Conservation (phyloP, 1,140 invertebrate species). For the Oncopeltus fasciatus region DNA sequence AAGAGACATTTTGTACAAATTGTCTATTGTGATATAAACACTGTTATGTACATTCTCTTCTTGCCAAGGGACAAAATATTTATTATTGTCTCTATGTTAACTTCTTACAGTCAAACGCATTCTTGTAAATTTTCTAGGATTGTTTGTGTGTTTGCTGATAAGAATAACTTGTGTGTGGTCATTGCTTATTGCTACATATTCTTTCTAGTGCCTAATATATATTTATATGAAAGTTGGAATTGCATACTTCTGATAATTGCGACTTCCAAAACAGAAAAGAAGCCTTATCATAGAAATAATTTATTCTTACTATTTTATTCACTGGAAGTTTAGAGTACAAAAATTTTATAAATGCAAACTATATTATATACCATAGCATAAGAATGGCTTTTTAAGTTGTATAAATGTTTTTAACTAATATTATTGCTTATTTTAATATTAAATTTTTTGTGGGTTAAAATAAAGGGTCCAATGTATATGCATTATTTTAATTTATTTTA, state of each 20-base stretch:
- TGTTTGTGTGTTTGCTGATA: neutral
- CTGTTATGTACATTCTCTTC: neutral
- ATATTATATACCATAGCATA: neutral
- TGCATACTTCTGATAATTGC: neutral
- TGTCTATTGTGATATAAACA: conserved; percentile 2
- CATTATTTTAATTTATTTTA: neutral
- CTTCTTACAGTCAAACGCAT: conserved; percentile 5
- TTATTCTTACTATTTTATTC: conserved; percentile 7
- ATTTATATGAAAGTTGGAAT: conserved; percentile 1
- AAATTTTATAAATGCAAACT: neutral
- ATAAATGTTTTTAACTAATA: neutral
- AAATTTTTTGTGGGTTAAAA: conserved; percentile 7
- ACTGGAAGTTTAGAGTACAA: neutral
- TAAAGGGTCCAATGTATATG: conserved; percentile 8
- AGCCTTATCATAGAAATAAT: conserved; percentile 1
- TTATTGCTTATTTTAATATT: neutral
- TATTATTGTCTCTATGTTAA: neutral
- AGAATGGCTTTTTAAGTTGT: neutral
- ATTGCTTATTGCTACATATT: conserved; percentile 7
- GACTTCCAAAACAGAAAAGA: conserved; percentile 2
- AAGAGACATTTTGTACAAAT: conserved; percentile 10
- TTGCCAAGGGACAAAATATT: conserved; percentile 1
- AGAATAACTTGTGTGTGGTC: neutral
- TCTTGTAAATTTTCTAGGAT: neutral
- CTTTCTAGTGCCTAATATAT: conserved; percentile 7